Base-by-base conservation (phyloP, 2,113 vertebrate species). In the Mionectes macconnelli region DNA sequence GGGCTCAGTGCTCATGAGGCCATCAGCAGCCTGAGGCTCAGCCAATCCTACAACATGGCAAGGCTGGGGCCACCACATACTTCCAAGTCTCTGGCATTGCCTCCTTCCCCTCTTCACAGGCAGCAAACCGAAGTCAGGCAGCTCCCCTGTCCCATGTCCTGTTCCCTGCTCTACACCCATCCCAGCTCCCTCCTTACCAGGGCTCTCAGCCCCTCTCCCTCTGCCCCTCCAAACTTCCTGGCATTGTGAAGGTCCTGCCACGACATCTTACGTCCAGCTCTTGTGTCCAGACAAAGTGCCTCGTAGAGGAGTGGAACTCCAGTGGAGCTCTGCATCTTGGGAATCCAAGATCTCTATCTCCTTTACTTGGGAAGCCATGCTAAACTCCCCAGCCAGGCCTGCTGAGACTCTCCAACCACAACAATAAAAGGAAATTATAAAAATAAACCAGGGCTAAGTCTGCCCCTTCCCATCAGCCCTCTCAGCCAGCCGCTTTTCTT, bases 361-460 rank as follows among this genome's bases (percentile, higher is more conserved):
- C 22, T 56, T 50, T 63, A 49, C 49, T 69, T 57, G 66, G 49
- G 37, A 82, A 94, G n/a, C 27, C 12, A 3, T 4, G 8, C 23
- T 44, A 22, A 78, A 18, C 14, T 15, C 45, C 10, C 14, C 56
- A 66, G 77, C 37, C 31, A 8, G 56, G 44, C 74, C 84, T 69
- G 49, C 24, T 49, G 78, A 52, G 40, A 30, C 45, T 64, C 16
- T 83, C 66, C 74, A 89, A 53, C 37, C 67, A 1, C 1, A 85
- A 96, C 90, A 96, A 96, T 96, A 14, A 73, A 90, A 94, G 96
- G 94, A 95, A 95, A 90, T 56, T 9, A 28, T 45, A 85, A 94
- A 97, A 95, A 95, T 73, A 96, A 91, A 85, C 88, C 39, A 63
- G 60, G 60, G 9, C 78, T 52, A n/a, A 56, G 83, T 53, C 78